phyloP scores from a whole-genome alignment of 2,888 invertebrate species.

The Notodonta ziczac region DNA sequence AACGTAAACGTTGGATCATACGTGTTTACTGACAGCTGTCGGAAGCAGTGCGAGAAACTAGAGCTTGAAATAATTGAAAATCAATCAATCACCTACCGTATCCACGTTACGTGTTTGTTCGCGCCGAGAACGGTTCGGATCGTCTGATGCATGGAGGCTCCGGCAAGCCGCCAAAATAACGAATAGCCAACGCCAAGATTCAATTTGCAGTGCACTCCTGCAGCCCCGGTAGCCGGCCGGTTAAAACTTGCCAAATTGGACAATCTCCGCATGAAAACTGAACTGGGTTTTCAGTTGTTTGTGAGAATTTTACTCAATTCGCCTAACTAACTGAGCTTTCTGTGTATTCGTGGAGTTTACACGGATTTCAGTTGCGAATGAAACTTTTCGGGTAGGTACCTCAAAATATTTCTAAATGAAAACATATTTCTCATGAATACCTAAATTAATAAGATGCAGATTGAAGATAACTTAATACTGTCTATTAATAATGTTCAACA shows the following conservation, averaged over 20 bases:
- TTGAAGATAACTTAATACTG: too few relatives aligned
- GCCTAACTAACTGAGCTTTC: slow-evolving; percentile 20
- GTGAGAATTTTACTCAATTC: slow-evolving; percentile 24
- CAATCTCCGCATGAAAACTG: slow-evolving; percentile 48
- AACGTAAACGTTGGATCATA: slow-evolving; percentile 7
- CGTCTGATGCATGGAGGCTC: slow-evolving; percentile 11
- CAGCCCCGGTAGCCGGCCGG: slow-evolving; percentile 45
- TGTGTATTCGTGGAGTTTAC: neutral
- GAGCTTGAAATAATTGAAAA: slow-evolving; percentile 22
- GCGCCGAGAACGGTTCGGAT: slow-evolving; percentile 12
- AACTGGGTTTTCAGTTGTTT: slow-evolving; percentile 26
- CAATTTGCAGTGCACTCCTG: slow-evolving; percentile 65
- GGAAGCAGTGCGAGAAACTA: slow-evolving; percentile 11
- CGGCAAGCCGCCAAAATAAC: slow-evolving; percentile 49
- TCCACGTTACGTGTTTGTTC: slow-evolving; percentile 15
- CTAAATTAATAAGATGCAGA: too few relatives aligned
- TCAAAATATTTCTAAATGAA: neutral
- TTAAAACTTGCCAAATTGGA: slow-evolving; percentile 66
- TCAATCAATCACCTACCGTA: slow-evolving; percentile 25
- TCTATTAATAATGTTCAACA: too few relatives aligned
- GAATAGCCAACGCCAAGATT: slow-evolving; percentile 60
- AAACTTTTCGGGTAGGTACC: neutral
- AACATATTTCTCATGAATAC: too few relatives aligned
- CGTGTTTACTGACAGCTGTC: slow-evolving; percentile 4
- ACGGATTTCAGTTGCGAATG: neutral